Evolutionary conservation across 2,888 invertebrate species (phyloP).

Genomic region (Sinotaia quadrata): DNA sequence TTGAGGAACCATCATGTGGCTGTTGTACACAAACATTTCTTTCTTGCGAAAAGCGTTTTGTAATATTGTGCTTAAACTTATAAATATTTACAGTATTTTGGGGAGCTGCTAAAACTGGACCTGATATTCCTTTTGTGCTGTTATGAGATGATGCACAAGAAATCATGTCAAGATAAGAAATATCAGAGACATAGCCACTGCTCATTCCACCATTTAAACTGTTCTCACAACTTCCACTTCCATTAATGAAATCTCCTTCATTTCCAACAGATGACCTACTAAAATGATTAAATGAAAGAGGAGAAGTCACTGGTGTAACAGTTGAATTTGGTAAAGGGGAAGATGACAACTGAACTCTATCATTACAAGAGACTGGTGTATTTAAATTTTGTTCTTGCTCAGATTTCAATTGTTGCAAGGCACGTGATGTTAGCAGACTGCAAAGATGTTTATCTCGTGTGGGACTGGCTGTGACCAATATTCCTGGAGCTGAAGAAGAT

Average conservation of each 20-base stretch:
- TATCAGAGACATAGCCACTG: constrained; percentile 38
- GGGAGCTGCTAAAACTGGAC: neutral
- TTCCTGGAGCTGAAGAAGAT: constrained; percentile 14
- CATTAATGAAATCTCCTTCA: neutral
- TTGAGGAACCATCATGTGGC: constrained; percentile 17
- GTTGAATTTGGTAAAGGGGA: neutral
- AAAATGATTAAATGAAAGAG: neutral
- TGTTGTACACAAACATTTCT: constrained; percentile 27
- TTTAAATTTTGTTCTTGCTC: constrained; percentile 9
- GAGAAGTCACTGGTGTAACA: neutral
- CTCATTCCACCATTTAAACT: constrained; percentile 28
- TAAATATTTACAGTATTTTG: constrained; percentile 74
- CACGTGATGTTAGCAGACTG: constrained; percentile 36
- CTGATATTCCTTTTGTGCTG: no score
- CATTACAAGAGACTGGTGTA: no score
- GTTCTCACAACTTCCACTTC: neutral
- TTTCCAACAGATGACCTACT: neutral
- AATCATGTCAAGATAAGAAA: constrained; percentile 30
- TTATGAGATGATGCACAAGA: constrained; percentile 22
- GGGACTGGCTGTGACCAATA: constrained; percentile 32
- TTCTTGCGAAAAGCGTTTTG: constrained; percentile 82
- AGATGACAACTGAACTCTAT: neutral
- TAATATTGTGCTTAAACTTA: constrained; percentile 95
- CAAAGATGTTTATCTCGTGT: constrained; percentile 44
- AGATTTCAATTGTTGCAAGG: constrained; percentile 12